Percentiles rank a stretch among this genome's conserved stretches.
Evolutionary conservation across 2,888 invertebrate species (phyloP).

Genomic region (Serrognathus titanus): DNA sequence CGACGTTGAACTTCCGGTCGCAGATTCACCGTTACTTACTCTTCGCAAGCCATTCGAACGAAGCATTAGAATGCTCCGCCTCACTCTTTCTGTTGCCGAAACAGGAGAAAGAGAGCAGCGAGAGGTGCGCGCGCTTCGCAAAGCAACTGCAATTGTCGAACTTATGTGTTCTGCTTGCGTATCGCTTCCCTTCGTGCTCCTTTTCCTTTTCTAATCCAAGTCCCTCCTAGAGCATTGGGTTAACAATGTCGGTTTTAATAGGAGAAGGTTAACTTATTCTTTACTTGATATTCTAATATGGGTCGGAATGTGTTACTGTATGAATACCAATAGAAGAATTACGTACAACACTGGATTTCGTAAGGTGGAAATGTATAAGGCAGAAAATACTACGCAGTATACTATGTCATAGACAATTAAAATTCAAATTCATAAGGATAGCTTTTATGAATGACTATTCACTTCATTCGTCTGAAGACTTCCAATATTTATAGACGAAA

Average conservation of each 20-base stretch:
- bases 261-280: slow-evolving; percentile 1
- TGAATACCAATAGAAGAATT: too few relatives aligned
- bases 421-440: too few relatives aligned
- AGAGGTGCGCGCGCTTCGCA: neutral
- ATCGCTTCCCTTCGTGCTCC: slow-evolving; percentile 5
- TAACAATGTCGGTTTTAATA: slow-evolving; percentile 26
- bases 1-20: slow-evolving; percentile 20
- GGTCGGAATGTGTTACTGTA: too few relatives aligned
- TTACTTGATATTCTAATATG: too few relatives aligned
- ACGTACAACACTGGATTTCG: too few relatives aligned
- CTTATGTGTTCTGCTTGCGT: slow-evolving; percentile 14
- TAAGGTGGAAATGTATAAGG: too few relatives aligned
- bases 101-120: neutral
- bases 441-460: too few relatives aligned
- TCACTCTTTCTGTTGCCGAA: neutral
- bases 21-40: slow-evolving; percentile 19
- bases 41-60: slow-evolving; percentile 16
- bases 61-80: slow-evolving; percentile 3
- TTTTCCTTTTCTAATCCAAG: slow-evolving; percentile 24
- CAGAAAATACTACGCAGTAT: too few relatives aligned
- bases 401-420: too few relatives aligned
- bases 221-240: slow-evolving; percentile 26
- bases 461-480: too few relatives aligned
- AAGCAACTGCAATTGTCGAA: slow-evolving; percentile 13
- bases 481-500: too few relatives aligned